Evolutionary conservation across 2,888 invertebrate species (phyloP), one percentile per base, ranked within the genome.

Genomic region (Apeira syringaria): DNA sequence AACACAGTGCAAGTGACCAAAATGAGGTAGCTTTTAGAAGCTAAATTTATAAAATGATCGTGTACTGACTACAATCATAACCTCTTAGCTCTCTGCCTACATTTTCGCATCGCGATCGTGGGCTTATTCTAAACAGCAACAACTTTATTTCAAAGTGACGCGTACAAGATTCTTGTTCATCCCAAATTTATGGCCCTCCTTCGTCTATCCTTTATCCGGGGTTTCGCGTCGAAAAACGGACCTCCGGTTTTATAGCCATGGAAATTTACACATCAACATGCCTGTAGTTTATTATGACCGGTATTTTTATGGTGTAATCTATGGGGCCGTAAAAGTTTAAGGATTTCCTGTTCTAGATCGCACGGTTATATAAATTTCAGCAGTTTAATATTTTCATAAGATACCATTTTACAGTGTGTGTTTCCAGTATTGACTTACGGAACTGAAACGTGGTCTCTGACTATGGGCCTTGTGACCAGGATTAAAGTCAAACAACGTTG

Each of bases 111-210:
- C 36, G 40, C 59, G 49, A 60, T 54, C 61, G 58, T 67, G 69
- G 70, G 70, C 69, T 63, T 65, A 61, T 62, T 68, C 62, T 59
- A 56, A 56, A 44, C 61, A 57, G 56, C 61, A 73, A 78, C 80
- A 77, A 74, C 78, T 81, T 81, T 77, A 83, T 81, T 74, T 69
- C 63, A 61, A 68, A 72, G 71, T 74, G 82, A 81, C 75, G 74
- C 56, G 59, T 59, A 66, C 74, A 79, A 75, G 78, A 77, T 70
- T 74, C 72, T 58, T 64, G 65, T 64, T 62, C 64, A 59, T 55
- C 61, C 55, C 56, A 59, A 64, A 83, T 79, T 80, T 80, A 80
- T 75, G 64, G 66, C 59, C 64, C 51, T 61, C 53, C 64, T 53
- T 61, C 54, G 17, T 53, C 50, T 49, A 56, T 64, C 68, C 65